phyloP scores from a whole-genome alignment of 2,797 vertebrate species.

The Micropoecilia bifurca region DNA sequence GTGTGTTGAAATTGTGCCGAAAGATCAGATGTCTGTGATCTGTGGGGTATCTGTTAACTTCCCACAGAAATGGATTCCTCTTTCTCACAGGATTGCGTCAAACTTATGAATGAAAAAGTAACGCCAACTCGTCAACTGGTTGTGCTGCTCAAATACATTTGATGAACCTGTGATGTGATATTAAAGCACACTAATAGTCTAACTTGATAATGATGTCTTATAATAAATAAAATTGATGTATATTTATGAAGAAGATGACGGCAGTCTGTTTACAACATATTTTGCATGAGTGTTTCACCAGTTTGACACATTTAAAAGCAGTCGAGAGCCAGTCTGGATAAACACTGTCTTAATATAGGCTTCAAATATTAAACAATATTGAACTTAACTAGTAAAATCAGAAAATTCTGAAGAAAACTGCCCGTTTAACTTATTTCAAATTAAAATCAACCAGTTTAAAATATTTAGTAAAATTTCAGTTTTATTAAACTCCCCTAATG shows the following conservation, averaged over 20 bases:
- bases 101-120: slow-evolving; percentile 54
- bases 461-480: no score
- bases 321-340: slow-evolving; percentile 34
- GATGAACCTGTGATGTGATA: slow-evolving; percentile 66
- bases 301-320: slow-evolving; percentile 33
- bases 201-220: slow-evolving; percentile 70
- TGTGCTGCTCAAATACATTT: slow-evolving; percentile 66
- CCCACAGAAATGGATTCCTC: slow-evolving; percentile 52
- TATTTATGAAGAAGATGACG: slow-evolving; percentile 56
- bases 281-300: slow-evolving; percentile 56
- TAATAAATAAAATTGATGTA: slow-evolving; percentile 67
- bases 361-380: slow-evolving; percentile 18
- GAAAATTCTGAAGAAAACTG: slow-evolving; percentile 12
- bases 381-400: neutral
- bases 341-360: slow-evolving; percentile 58
- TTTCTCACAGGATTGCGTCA: slow-evolving; percentile 59
- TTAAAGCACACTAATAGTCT: slow-evolving; percentile 73
- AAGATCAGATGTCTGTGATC: slow-evolving; percentile 54
- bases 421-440: slow-evolving; percentile 6
- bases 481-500: neutral
- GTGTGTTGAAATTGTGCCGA: slow-evolving; percentile 59
- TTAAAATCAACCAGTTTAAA: slow-evolving; percentile 3
- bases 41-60: slow-evolving; percentile 48
- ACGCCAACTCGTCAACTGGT: slow-evolving; percentile 59
- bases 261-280: slow-evolving; percentile 68